These are phyloP conservation scores for Amblyopsis hoosieri DNA, from an alignment of 2,797 vertebrate species.

Conservation along the genomic window DNA sequence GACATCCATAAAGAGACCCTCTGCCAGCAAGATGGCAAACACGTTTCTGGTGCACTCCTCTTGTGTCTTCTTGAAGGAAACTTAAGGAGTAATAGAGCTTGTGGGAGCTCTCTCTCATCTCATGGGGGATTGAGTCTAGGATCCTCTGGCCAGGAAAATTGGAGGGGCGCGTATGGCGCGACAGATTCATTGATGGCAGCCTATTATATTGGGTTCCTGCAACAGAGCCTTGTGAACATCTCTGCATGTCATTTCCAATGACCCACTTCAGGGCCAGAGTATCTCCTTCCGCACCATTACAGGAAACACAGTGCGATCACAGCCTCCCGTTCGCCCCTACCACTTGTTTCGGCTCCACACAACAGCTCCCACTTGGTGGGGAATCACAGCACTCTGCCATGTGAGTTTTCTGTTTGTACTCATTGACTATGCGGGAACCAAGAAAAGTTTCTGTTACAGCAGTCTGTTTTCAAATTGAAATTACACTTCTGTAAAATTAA, in stretches of 20 bases:
- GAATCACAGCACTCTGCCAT: slow-evolving; percentile 18
- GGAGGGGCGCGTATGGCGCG: slow-evolving; percentile 24
- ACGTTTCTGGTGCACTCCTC: slow-evolving; percentile 40
- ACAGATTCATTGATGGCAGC: slow-evolving; percentile 60
- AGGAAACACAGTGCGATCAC: slow-evolving; percentile 35
- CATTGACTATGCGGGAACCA: slow-evolving; percentile 7
- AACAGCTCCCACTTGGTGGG: slow-evolving; percentile 23
- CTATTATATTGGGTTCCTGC: slow-evolving; percentile 60
- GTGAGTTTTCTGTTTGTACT: slow-evolving; percentile 17
- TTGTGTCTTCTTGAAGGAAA: slow-evolving; percentile 46
- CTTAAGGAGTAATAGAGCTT: slow-evolving; percentile 56
- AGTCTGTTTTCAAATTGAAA: slow-evolving; percentile 1
- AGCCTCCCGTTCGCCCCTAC: slow-evolving; percentile 20
- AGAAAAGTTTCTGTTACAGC: slow-evolving; percentile 11
- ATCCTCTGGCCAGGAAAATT: slow-evolving; percentile 38
- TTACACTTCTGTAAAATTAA: no score
- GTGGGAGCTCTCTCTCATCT: slow-evolving; percentile 37
- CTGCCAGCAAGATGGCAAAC: slow-evolving; percentile 63
- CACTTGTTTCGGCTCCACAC: slow-evolving; percentile 11
- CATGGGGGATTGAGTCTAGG: slow-evolving; percentile 22
- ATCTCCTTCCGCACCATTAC: slow-evolving; percentile 25
- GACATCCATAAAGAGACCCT: slow-evolving; percentile 54
- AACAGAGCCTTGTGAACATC: slow-evolving; percentile 57
- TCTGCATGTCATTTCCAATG: slow-evolving; percentile 61
- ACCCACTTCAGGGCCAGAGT: slow-evolving; percentile 47